Conservation (phyloP, 1,140 invertebrate genomes). For the Drosophila pseudoobscura region DNA sequence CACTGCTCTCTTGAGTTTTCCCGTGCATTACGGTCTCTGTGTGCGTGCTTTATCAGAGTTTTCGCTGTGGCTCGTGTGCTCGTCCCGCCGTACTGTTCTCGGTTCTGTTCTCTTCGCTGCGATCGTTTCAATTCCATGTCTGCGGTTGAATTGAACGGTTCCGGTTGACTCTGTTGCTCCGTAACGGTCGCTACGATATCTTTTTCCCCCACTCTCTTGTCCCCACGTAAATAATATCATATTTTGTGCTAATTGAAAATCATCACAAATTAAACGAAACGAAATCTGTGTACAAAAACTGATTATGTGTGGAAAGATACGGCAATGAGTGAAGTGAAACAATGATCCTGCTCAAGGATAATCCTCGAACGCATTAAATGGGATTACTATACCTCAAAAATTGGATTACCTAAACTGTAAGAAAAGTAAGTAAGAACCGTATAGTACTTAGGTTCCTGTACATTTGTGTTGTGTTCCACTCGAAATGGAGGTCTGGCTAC, state of each 20-base stretch:
- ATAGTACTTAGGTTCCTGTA: not conserved
- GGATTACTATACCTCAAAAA: slow-evolving; percentile 30
- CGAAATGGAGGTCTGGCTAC: slow-evolving; percentile 14
- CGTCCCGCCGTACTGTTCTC: slow-evolving; percentile 36
- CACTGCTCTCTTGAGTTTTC: slow-evolving; percentile 27
- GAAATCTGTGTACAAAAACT: not conserved
- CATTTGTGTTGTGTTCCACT: not conserved
- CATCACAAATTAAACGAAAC: slow-evolving; percentile 14
- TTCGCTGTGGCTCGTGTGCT: slow-evolving; percentile 31
- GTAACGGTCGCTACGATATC: slow-evolving; percentile 33
- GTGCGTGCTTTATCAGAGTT: slow-evolving; percentile 55
- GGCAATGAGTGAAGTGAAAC: slow-evolving; percentile 21
- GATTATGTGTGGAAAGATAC: not conserved
- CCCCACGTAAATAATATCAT: slow-evolving; percentile 26
- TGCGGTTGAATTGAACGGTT: slow-evolving; percentile 70
- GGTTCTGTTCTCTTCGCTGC: slow-evolving; percentile 17
- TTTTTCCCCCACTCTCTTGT: not conserved
- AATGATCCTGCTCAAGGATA: slow-evolving; percentile 38
- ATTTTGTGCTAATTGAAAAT: slow-evolving; percentile 47
- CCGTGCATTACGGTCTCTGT: slow-evolving; percentile 21
- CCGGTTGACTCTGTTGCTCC: slow-evolving; percentile 48
- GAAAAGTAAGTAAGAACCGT: not conserved
- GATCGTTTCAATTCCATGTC: slow-evolving; percentile 63
- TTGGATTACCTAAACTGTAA: slow-evolving; percentile 58
- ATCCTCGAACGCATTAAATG: slow-evolving; percentile 44